Evolutionary conservation across 30 jellyfish, hydroid and myxozoan genomes (phyloP), one percentile per base, ranked within the genome.

Genomic region (Cassiopea xamachana): DNA sequence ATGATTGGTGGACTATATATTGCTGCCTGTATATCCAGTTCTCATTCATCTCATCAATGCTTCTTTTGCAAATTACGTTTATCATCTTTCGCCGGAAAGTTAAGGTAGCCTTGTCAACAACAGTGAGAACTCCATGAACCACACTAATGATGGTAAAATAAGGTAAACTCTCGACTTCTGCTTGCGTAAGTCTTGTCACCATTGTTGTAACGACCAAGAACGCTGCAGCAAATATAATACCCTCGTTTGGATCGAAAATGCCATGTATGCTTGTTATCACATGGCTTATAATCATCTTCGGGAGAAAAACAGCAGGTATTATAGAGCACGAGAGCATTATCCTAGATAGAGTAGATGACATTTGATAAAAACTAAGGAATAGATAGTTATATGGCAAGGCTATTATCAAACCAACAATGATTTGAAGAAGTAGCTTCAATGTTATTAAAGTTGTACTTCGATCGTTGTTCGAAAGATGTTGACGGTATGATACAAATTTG

Each of bases 181-280:
- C 90, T 48, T 82, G 90, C 14, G 74, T 74, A 43, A 82, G 68
- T 45, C 90, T 69, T 44, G 82, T 7, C 17, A 71, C 82, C 47
- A 82, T 19, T 19, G 83, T 68, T 1, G 83, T 45, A 13, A 27
- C 17, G 48, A 48, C 60, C 16, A 55, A 49, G 39, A 64, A 19
- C 73, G 70, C 19, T 9, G 69, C 44, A 0, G 69, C 72, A 47
- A 67, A 47, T 19, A 59, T 27, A 8, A 47, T 49, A 1, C 51
- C 80, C 46, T 82, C 60, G 1, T 46, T 16, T 16, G 82, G 80
- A 2, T 71, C 46, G 82, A 7, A 82, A 39, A 60, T 51, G 15
- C 73, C 82, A 49, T 10, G 19, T n/a, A 60, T 1, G n/a, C 60
- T 58, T 15, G 80, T 58, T 17, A 62, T 69, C 17, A 82, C 69